phyloP scores from a whole-genome alignment of 2,888 invertebrate genomes.

The Tupiocoris notatus region DNA sequence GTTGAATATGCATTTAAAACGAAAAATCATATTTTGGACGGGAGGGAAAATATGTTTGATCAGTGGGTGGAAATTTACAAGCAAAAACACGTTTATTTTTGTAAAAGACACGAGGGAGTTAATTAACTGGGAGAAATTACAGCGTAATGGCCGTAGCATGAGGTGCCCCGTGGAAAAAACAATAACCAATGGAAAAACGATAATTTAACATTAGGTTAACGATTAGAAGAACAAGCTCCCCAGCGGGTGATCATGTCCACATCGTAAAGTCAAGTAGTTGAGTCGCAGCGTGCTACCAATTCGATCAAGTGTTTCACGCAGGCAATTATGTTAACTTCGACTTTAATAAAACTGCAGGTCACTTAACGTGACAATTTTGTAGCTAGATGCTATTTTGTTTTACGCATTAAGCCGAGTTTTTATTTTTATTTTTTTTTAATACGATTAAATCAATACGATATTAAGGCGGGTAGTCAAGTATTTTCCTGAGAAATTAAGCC shows the following conservation, averaged over 20 bases:
- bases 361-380: too few species aligned
- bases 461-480: too few species aligned
- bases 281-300: not conserved
- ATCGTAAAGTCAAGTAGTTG: not conserved
- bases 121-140: not conserved
- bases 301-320: not conserved
- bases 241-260: not conserved
- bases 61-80: not conserved
- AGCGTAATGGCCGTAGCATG: not conserved
- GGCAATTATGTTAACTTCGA: too few species aligned
- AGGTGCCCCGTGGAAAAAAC: too few species aligned
- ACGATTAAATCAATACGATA: too few species aligned
- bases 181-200: not conserved
- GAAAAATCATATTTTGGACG: not conserved
- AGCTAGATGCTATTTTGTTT: too few species aligned
- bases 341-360: too few species aligned
- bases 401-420: too few species aligned
- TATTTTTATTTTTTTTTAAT: too few species aligned
- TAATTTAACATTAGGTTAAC: not conserved
- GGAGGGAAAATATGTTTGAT: not conserved
- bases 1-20: not conserved
- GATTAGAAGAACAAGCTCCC: not conserved
- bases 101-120: not conserved
- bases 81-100: not conserved
- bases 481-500: too few species aligned